Base-by-base conservation (phyloP, 2,113 vertebrate species). In the Pangasianodon gigas region DNA sequence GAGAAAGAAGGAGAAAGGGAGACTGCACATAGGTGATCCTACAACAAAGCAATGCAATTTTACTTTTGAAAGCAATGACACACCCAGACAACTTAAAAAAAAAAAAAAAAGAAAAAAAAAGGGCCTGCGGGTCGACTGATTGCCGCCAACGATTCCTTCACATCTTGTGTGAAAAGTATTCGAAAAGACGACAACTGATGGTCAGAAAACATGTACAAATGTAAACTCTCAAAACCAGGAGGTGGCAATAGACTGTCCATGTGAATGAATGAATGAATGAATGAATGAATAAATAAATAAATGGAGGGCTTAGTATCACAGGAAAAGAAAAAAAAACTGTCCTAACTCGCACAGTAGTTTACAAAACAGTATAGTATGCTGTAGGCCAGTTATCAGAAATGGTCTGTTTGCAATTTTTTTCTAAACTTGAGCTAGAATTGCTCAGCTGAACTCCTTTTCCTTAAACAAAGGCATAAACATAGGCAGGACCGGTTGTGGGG, bases 1-100 rank as follows among this genome's bases (percentile, higher is more conserved):
- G 67, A 75, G 77, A 92, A 90, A 91, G 58, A 82, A 41, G 86
- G 56, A 74, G 60, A 91, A 79, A 75, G 65, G 86, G 60, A 56
- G 71, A 37, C 56, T 6, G 56, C 56, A 62, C 32, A 37, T 60
- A 84, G 32, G 32, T 84, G 46, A 84, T 60, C 56, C 82, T 16
- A 16, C 37, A 26, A 62, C 56, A 62, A 84, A 62, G 82, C 56
- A 26, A 16, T 6, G 7, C 21, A 14, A 84, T 84, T 84, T 84
- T 54, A 54, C 44, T 26, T 86, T 86, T 2, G 6, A 21, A 71
- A 86, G 18, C 44, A 26, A 11, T 7, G 82, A 84, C 82, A 84
- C 82, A 84, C 82, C 82, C 82, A 46, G 37, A 84, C 37, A 62
- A 60, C 26, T 11, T 60, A 41, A 41, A 84, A 24, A 60, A 19